These are phyloP conservation scores for Heliconius charithonia DNA, from an alignment of 2,888 invertebrate genomes.

Conservation along the genomic window DNA sequence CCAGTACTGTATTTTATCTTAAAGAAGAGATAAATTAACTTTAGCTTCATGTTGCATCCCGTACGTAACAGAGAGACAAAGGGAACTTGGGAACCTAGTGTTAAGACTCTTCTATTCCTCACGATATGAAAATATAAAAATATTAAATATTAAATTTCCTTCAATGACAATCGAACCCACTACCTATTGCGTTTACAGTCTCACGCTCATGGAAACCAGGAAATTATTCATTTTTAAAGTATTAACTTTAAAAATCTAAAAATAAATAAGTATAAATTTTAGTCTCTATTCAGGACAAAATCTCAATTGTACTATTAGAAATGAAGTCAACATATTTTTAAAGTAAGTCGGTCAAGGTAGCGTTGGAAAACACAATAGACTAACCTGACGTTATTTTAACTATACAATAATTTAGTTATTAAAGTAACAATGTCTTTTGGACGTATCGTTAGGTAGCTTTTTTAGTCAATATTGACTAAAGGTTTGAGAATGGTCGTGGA, in stretches of 20 bases:
- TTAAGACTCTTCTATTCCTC: neutral
- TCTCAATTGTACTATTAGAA: constrained; percentile 19
- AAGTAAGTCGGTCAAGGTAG: constrained; percentile 40
- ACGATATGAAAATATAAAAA: neutral
- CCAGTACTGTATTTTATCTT: no score
- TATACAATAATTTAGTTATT: constrained; percentile 13
- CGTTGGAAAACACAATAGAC: constrained; percentile 34
- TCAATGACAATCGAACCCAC: no score
- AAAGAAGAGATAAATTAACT: neutral
- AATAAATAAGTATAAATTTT: neutral
- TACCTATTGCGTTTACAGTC: no score
- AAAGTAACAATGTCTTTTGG: constrained; percentile 6
- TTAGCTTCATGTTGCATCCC: neutral
- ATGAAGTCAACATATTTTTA: constrained; percentile 30
- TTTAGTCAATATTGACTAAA: neutral
- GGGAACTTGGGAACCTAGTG: neutral
- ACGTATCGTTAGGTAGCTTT: neutral
- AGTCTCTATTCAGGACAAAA: constrained; percentile 15
- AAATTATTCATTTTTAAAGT: no score
- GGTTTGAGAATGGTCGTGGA: neutral
- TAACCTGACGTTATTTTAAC: neutral
- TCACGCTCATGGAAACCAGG: no score
- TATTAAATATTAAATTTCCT: no score
- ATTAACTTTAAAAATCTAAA: neutral
- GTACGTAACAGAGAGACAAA: neutral